phyloP scores from a whole-genome alignment of 1,140 invertebrate genomes.

The Leptoteleia sp. region DNA sequence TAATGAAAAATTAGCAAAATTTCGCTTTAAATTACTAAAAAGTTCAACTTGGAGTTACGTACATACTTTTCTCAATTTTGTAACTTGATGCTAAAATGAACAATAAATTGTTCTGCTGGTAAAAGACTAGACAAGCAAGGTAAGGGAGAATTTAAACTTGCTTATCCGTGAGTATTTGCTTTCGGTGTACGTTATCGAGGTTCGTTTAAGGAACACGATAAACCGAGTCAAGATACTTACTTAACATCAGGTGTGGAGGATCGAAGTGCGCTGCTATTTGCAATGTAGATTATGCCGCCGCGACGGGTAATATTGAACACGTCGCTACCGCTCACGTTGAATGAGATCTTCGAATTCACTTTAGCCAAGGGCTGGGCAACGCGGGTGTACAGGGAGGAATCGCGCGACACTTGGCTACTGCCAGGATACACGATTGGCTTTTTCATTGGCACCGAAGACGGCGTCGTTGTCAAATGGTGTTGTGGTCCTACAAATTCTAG shows the following conservation, averaged over 20 bases:
- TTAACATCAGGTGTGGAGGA: conserved; percentile 72
- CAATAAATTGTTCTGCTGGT: too few species aligned
- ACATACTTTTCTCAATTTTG: too few species aligned
- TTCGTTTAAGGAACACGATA: conserved; percentile 42
- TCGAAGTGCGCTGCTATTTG: conserved; percentile 75
- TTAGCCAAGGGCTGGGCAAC: conserved; percentile 72
- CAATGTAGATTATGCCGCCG: conserved; percentile 83
- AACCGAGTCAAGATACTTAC: conserved; percentile 65
- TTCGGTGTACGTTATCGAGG: conserved; percentile 16
- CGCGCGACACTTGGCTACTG: conserved; percentile 62
- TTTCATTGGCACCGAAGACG: conserved; percentile 60
- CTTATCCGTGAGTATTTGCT: conserved; percentile 18
- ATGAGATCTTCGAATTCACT: conserved; percentile 67
- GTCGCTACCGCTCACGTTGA: conserved; percentile 67
- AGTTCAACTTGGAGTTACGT: too few species aligned
- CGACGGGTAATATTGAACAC: conserved; percentile 82
- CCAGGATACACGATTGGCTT: conserved; percentile 68
- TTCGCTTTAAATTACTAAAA: background rate
- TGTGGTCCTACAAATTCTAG: conserved; percentile 75
- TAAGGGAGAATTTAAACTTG: too few species aligned
- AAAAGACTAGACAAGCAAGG: background rate
- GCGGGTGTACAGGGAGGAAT: conserved; percentile 70
- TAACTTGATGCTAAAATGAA: too few species aligned
- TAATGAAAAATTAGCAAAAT: too few species aligned
- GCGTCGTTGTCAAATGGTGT: conserved; percentile 71